Conservation (phyloP, 2,888 invertebrate species). For the Drosophila phalerata region DNA sequence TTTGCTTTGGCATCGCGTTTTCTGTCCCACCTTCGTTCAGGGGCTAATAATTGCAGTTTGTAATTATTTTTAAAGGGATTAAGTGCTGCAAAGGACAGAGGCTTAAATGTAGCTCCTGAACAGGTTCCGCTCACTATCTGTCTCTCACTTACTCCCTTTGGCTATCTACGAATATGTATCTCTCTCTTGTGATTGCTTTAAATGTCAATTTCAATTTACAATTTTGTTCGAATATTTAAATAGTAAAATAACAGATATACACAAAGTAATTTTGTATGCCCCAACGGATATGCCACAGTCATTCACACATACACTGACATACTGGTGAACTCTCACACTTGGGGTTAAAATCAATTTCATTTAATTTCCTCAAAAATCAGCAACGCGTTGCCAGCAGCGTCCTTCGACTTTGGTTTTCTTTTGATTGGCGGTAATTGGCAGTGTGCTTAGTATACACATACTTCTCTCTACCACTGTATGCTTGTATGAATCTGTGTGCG, state of each 20-base stretch:
- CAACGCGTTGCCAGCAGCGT: slow-evolving; percentile 55
- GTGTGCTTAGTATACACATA: slow-evolving; percentile 47
- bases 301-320: slow-evolving; percentile 9
- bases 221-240: slow-evolving; percentile 50
- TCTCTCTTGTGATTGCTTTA: slow-evolving; percentile 15
- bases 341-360: slow-evolving; percentile 75
- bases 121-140: slow-evolving; percentile 3
- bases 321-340: slow-evolving; percentile 52
- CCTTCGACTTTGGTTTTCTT: slow-evolving; percentile 78
- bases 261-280: slow-evolving; percentile 30
- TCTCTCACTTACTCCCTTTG: not conserved
- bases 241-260: slow-evolving; percentile 34
- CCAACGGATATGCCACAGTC: slow-evolving; percentile 10
- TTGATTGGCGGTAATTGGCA: slow-evolving; percentile 77
- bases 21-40: slow-evolving; percentile 27
- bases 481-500: slow-evolving; percentile 23
- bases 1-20: slow-evolving; percentile 63
- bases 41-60: slow-evolving; percentile 77
- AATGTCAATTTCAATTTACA: slow-evolving; percentile 67
- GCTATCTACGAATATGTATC: not conserved
- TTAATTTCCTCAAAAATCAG: slow-evolving; percentile 76
- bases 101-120: slow-evolving; percentile 37
- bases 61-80: slow-evolving; percentile 72
- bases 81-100: slow-evolving; percentile 40
- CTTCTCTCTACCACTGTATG: slow-evolving; percentile 8